phyloP scores from a whole-genome alignment of 1,140 invertebrate genomes.

The Oreohelix idahoensis region DNA sequence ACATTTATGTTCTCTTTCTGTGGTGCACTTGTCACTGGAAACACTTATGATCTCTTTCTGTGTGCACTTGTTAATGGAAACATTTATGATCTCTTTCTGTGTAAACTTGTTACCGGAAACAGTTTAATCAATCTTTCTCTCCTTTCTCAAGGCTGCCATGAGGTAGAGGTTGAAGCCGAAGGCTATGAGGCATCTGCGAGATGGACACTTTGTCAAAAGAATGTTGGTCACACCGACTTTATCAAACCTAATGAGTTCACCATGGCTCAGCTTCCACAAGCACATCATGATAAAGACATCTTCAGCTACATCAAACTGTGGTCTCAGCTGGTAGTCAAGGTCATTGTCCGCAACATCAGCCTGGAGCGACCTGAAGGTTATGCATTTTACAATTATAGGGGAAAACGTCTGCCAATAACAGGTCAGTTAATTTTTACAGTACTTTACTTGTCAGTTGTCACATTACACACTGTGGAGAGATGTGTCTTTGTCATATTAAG shows the following conservation, averaged over 20 bases:
- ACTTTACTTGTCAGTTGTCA: no score
- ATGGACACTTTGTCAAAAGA: background rate
- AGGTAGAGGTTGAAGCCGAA: background rate
- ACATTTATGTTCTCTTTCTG: no score
- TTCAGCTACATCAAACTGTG: conserved; percentile 2
- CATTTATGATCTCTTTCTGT: no score
- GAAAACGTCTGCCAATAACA: background rate
- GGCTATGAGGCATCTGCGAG: background rate
- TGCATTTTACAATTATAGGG: background rate
- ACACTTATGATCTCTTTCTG: no score
- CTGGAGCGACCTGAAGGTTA: background rate
- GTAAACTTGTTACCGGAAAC: no score
- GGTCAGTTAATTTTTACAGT: no score
- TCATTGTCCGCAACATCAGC: background rate
- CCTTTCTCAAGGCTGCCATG: background rate
- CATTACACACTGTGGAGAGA: no score
- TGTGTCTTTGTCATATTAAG: no score
- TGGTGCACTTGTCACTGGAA: no score
- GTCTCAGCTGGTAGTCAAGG: background rate
- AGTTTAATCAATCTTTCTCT: background rate
- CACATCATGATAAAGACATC: background rate
- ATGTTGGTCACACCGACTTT: conserved; percentile 1
- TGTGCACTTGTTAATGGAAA: no score
- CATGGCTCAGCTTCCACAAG: background rate
- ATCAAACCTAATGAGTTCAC: background rate